Evolutionary conservation across 2,113 vertebrate genomes (phyloP).

Genomic region (Scortum barcoo): DNA sequence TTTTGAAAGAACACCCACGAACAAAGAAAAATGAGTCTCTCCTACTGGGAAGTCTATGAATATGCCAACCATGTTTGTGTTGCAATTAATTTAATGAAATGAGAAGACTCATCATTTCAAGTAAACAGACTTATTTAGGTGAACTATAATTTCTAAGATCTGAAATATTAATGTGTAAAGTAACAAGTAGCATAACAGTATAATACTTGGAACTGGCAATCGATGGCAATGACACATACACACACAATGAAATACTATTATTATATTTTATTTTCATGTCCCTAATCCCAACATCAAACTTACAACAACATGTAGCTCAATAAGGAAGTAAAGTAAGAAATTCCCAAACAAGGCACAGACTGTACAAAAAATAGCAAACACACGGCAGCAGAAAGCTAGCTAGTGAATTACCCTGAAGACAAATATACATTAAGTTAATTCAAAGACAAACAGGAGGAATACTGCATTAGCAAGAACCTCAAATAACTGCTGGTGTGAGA

Average conservation of each 20-base stretch:
- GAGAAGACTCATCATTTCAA: too few relatives aligned
- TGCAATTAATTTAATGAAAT: too few relatives aligned
- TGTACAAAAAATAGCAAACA: slow-evolving; percentile 21
- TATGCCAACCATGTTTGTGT: too few relatives aligned
- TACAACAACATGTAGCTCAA: slow-evolving; percentile 35
- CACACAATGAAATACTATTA: background rate
- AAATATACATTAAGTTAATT: background rate
- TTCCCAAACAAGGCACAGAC: slow-evolving; percentile 19
- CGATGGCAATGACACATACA: background rate
- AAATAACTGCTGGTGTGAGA: slow-evolving; percentile 28
- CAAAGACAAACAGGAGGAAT: background rate
- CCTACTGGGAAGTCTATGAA: too few relatives aligned
- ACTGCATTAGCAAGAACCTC: slow-evolving; percentile 5
- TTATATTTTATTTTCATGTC: slow-evolving; percentile 48
- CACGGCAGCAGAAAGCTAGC: slow-evolving; percentile 5
- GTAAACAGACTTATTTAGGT: too few relatives aligned
- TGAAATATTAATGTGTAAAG: too few relatives aligned
- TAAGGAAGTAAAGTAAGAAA: slow-evolving; percentile 25
- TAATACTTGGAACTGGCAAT: background rate
- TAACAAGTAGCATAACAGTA: background rate
- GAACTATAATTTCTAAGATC: too few relatives aligned
- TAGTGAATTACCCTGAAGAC: background rate
- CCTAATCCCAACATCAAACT: slow-evolving; percentile 32
- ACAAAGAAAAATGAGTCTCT: too few relatives aligned
- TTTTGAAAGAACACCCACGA: too few relatives aligned